Conservation (phyloP, 2,888 invertebrate genomes). For the Chloroclysta siterata region DNA sequence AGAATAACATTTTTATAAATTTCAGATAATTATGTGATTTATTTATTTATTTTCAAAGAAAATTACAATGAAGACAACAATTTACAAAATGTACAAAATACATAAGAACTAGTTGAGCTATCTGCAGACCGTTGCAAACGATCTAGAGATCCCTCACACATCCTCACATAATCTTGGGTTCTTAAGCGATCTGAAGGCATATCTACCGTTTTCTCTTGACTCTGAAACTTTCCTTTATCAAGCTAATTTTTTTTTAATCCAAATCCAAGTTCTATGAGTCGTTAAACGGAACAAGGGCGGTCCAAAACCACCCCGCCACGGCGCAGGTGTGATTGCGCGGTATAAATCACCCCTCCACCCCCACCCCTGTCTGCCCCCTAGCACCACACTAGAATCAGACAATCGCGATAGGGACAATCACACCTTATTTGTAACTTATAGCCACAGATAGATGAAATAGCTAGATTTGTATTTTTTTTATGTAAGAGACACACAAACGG, state of each 20-base stretch:
- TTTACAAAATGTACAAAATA: too few species aligned
- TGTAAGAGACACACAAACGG: too few species aligned
- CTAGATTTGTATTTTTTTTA: neutral
- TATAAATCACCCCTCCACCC: conserved; percentile 10
- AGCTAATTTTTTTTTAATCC: neutral
- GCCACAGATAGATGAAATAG: neutral
- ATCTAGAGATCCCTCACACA: too few species aligned
- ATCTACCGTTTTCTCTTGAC: too few species aligned
- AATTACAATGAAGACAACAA: too few species aligned
- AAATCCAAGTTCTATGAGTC: neutral
- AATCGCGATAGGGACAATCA: conserved; percentile 31
- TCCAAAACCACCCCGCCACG: neutral
- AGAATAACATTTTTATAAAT: too few species aligned
- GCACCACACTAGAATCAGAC: neutral
- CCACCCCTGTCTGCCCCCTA: neutral
- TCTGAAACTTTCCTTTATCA: neutral
- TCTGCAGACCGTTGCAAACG: too few species aligned
- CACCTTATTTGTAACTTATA: conserved; percentile 30
- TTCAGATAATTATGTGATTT: too few species aligned
- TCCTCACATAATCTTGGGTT: too few species aligned
- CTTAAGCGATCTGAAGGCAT: too few species aligned
- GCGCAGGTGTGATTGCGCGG: conserved; percentile 9
- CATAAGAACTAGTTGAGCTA: too few species aligned
- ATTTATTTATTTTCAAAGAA: too few species aligned
- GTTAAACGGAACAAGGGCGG: neutral